Evolutionary conservation across 1,140 invertebrate species (phyloP), one percentile per base, ranked within the genome.

Genomic region (Zeugodacus cucurbitae): DNA sequence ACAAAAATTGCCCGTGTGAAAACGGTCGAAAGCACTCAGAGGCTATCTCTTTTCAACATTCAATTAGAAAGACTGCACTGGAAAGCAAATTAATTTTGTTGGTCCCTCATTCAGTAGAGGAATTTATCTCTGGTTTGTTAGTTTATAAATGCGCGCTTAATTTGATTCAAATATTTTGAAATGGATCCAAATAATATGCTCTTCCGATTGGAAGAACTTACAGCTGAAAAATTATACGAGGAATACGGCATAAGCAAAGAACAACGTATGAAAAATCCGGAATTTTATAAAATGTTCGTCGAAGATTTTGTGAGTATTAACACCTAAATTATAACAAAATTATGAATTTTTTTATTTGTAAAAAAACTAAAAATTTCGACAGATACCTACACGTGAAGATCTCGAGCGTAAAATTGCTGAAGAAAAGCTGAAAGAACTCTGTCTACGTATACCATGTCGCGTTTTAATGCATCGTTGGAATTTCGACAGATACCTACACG

Each of bases 391-490:
- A 26, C 74, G 74, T 17, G 41, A 44, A 82, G 74, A 82, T 48
- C 34, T 82, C n/a, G 37, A 82, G 22, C 41, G 74, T 11, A 17
- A 82, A 48, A 44, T 82, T n/a, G 74, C 48, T 29, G 44, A 82
- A 41, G 74, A 82, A 32, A 29, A 34, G 14, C 70, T 78, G 20
- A 78, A 78, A n/a, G 70, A 78, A n/a, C n/a, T 78, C 17, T 78
- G 70, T n/a, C 3, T n/a, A 41, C 74, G 74, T 26, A 17, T 44
- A 34, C 41, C 41, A 17, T 48, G 74, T 54, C 74, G 41, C 11
- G 74, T 82, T 34, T 48, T 82, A 82, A 82, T 82, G 74, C 26
- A 82, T 26, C 74, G 74, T 48, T 82, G 74, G 74, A 82, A 82
- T 82, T n/a, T n/a, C n/a, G n/a, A n/a, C n/a, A n/a, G n/a, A n/a